Evolutionary conservation across 2,113 vertebrate genomes (phyloP), one percentile per base, ranked within the genome.

Genomic region (Proterorhinus semilunaris): DNA sequence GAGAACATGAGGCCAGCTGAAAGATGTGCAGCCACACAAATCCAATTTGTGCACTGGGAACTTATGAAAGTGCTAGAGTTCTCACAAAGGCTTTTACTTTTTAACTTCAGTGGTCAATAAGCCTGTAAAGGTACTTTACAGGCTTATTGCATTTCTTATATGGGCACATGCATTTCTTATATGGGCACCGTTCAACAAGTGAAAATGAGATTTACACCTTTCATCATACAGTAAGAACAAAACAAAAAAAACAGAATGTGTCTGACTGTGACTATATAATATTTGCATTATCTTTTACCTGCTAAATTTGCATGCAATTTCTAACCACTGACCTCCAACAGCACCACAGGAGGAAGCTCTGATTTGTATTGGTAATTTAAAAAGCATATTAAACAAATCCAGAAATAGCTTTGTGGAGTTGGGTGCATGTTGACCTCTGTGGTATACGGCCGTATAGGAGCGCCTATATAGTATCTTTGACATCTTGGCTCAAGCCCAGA

Each of bases 1-100:
- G 42, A 69, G 62, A 63, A 46, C 16, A 54, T 52, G 10, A 68
- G 67, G 53, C 69, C 75, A 72, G 68, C 53, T 51, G 42, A 50
- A 1, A 21, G 52, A 77, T 58, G 17, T 51, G 17, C 42, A 70
- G 66, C 47, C 44, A 57, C 48, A 53, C 21, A 62, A 44, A 36
- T 70, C 27, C 15, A 27, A 71, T 64, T 73, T 52, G 51, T 21
- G 9, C 15, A 36, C 2, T 54, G 16, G 48, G 7, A 53, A 27
- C 12, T 64, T 52, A 55, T 59, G 66, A 36, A 12, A 13, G 11
- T 5, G 16, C 53, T 21, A 44, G 6, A 43, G 9, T 7, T 47
- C 43, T 7, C 8, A 61, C 6, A 6, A 45, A 61, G 13, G 27
- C 9, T 6, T 9, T 43, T 15, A 59, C 27, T 36, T 36, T 36